Evolutionary conservation across 1,140 invertebrate genomes (phyloP).

Genomic region (Liolophura sinensis): DNA sequence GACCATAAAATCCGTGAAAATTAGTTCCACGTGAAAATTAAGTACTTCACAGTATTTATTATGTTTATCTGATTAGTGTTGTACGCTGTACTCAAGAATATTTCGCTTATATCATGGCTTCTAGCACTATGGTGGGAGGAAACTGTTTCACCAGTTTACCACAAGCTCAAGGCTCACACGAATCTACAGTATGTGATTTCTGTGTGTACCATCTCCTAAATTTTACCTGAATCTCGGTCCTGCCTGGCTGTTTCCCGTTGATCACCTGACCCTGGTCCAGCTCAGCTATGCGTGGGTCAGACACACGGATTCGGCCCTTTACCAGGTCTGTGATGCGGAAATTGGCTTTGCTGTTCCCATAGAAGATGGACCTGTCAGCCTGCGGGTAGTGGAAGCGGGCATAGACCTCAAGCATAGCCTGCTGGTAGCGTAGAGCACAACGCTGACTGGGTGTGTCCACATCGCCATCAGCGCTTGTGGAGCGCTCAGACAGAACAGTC

Average conservation of each 20-base stretch:
- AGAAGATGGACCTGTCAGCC: constrained; percentile 31
- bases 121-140: no score
- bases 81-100: no score
- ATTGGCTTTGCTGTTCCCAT: constrained; percentile 81
- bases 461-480: constrained; percentile 34
- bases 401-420: constrained; percentile 85
- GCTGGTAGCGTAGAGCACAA: constrained; percentile 85
- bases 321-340: constrained; percentile 91
- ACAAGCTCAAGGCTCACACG: no score
- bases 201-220: background rate
- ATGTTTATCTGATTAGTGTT: no score
- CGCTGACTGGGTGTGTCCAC: constrained; percentile 35
- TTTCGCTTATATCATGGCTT: no score
- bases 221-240: constrained; percentile 87
- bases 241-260: constrained; percentile 83
- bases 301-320: constrained; percentile 76
- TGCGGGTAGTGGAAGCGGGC: constrained; percentile 73
- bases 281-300: constrained; percentile 84
- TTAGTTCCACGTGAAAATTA: no score
- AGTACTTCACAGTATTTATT: no score
- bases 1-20: no score
- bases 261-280: constrained; percentile 76
- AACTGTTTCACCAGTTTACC: no score
- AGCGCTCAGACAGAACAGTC: no score
- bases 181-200: no score